Evolutionary conservation across 2,888 invertebrate species (phyloP), one percentile per base, ranked within the genome.

Genomic region (Anarsia innoxiella): DNA sequence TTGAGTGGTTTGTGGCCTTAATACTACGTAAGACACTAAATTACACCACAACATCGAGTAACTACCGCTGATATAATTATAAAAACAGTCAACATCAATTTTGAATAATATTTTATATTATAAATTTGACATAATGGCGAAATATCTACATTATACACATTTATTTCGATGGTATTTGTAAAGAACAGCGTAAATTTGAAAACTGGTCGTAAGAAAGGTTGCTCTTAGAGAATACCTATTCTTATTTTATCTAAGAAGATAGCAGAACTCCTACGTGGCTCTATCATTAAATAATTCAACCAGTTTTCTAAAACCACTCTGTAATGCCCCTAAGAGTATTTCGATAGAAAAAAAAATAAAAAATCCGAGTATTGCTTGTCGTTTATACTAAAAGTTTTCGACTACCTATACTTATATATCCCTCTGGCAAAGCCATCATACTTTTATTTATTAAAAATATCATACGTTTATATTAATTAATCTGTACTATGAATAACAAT

Each of bases 81-180:
- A 79, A 85, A 80, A 86, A 86, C 85, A 85, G 83, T 86, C 85
- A 86, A 86, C 86, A 86, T 83, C 84, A 76, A 86, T 80, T 84
- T 79, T 65, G 79, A 80, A 84, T 85, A 78, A 72, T 79, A 69
- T 73, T 67, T 61, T 72, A 71, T 73, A 67, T 71, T 70, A 75
- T 78, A 77, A 75, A 72, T 78, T 79, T 79, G 72, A 77, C 70
- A 57, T 77, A 77, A 76, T 75, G 72, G 78, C 75, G 73, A 82
- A 78, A 80, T 80, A 82, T 82, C 77, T 84, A 83, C 82, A 82
- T 66, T 69, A 75, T 75, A 76, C 75, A 77, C 72, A 74, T 35
- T 63, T 56, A 56, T 59, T 70, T 66, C 59, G 61, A 70, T 68
- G 66, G 57, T 65, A 61, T 54, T 45, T 49, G 57, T 60, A 56